Evolutionary conservation across 1,140 invertebrate species (phyloP).

Genomic region (Cherax quadricarinatus): DNA sequence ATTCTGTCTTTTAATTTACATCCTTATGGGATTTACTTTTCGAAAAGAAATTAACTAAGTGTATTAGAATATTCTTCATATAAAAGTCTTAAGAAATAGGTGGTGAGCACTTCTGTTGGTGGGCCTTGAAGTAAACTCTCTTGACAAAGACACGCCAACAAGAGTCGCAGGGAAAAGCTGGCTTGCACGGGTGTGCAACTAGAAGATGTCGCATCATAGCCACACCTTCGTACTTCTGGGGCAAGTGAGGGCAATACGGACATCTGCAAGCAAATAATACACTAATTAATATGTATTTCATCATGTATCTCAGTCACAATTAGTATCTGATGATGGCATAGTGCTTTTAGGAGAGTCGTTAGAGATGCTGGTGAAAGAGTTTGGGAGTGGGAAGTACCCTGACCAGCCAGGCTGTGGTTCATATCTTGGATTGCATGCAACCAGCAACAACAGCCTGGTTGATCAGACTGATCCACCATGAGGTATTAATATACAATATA

Average conservation of each 20-base stretch:
- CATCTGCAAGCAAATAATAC: constrained; percentile 35
- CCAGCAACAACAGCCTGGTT: too few species aligned
- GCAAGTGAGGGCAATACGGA: constrained; percentile 64
- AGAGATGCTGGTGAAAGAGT: too few species aligned
- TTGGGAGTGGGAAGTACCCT: too few species aligned
- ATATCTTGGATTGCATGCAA: too few species aligned
- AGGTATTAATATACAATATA: too few species aligned
- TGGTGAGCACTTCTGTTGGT: constrained; percentile 45
- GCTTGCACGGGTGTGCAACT: constrained; percentile 58
- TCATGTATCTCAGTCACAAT: too few species aligned
- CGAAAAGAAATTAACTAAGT: neutral
- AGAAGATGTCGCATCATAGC: constrained; percentile 66
- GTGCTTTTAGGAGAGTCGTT: too few species aligned
- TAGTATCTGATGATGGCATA: too few species aligned
- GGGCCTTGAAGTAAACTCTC: constrained; percentile 42
- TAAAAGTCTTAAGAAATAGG: constrained; percentile 8
- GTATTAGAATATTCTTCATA: neutral
- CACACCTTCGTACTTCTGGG: constrained; percentile 56
- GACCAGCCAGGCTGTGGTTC: too few species aligned
- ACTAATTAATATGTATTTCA: too few species aligned
- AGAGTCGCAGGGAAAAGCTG: constrained; percentile 55
- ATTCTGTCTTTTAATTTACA: neutral
- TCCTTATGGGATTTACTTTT: neutral
- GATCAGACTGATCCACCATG: too few species aligned
- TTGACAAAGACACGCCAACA: constrained; percentile 66